Percentiles rank a stretch among this genome's conserved stretches.
Evolutionary conservation across 2,888 invertebrate species (phyloP).

Genomic region (Cephus rjabovi): DNA sequence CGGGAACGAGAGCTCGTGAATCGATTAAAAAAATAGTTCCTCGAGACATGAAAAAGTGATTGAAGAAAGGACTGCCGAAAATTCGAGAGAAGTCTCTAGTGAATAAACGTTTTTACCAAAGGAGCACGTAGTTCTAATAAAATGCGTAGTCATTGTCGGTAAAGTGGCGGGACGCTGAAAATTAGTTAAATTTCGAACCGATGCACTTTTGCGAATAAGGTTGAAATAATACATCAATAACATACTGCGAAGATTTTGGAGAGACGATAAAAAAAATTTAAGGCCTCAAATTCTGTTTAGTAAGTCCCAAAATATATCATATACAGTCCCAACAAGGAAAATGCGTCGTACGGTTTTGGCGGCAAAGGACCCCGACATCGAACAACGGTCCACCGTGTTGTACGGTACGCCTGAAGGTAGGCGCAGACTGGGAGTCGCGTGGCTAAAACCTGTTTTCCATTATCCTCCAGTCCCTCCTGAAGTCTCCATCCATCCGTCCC

Average conservation of each 20-base stretch:
- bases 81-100: background rate
- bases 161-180: background rate
- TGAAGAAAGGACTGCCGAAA: background rate
- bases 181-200: background rate
- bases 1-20: background rate
- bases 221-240: background rate
- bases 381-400: constrained; percentile 28
- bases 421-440: constrained; percentile 51
- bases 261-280: background rate
- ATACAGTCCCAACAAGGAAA: background rate
- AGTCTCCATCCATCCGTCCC: constrained; percentile 37
- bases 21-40: background rate
- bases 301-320: background rate
- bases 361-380: constrained; percentile 40
- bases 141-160: background rate
- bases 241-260: background rate
- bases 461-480: constrained; percentile 28
- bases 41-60: background rate
- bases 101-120: background rate
- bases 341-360: constrained; percentile 47
- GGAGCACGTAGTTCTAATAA: background rate
- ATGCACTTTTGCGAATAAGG: background rate
- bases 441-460: constrained; percentile 56
- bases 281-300: background rate
- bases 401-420: constrained; percentile 34